A percentile compares a stretch with the other conserved stretches of the same genome.
These are phyloP conservation scores for Epirrhoe tristata DNA, from an alignment of 2,888 invertebrate genomes.

Conservation along the genomic window DNA sequence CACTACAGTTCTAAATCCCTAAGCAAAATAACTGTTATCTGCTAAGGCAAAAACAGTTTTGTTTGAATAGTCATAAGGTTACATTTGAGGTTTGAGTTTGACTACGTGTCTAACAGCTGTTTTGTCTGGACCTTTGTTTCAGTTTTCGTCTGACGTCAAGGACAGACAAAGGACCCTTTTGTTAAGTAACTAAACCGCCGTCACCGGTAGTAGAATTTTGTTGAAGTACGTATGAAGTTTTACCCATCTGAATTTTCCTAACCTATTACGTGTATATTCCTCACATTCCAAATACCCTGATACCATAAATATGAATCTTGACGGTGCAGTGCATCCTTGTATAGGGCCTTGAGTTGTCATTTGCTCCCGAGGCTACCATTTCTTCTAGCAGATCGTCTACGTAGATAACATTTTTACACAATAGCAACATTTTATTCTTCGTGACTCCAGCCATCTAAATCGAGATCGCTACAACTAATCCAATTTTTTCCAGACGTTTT, in stretches of 20 bases:
- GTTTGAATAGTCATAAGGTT: slow-evolving; percentile 26
- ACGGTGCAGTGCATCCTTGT: too few relatives aligned
- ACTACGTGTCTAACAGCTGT: slow-evolving; percentile 76
- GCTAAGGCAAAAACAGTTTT: slow-evolving; percentile 22
- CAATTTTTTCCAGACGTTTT: slow-evolving; percentile 47
- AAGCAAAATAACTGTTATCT: background rate
- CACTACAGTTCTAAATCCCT: slow-evolving; percentile 1
- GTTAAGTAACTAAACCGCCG: slow-evolving; percentile 9
- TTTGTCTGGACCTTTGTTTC: slow-evolving; percentile 70
- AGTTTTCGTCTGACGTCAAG: slow-evolving; percentile 61
- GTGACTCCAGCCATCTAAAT: slow-evolving; percentile 24
- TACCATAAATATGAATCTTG: too few relatives aligned
- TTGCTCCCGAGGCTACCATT: too few relatives aligned
- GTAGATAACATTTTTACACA: background rate
- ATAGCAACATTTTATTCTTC: slow-evolving; percentile 10
- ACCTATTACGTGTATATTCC: too few relatives aligned
- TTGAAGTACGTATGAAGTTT: too few relatives aligned
- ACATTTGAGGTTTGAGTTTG: slow-evolving; percentile 33
- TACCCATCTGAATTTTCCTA: too few relatives aligned
- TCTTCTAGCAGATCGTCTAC: too few relatives aligned
- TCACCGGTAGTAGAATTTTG: too few relatives aligned
- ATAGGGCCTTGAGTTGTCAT: too few relatives aligned
- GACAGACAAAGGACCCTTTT: slow-evolving; percentile 55
- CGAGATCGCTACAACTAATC: slow-evolving; percentile 37
- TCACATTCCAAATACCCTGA: too few relatives aligned